phyloP scores from a whole-genome alignment of 2,113 vertebrate genomes.

The Chaetorhynchus papuensis region DNA sequence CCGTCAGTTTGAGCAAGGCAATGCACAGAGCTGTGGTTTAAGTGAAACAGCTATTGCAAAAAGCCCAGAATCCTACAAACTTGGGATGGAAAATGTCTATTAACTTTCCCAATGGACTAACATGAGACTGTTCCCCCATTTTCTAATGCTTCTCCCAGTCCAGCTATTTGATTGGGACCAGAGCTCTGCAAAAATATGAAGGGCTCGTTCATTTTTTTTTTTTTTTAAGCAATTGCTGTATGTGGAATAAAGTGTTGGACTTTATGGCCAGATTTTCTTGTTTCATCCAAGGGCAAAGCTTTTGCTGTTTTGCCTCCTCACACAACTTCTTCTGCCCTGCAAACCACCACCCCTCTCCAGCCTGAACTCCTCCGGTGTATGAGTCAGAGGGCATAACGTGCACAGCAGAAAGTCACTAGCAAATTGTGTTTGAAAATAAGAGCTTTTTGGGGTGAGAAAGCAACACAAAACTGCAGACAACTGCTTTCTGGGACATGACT shows the following conservation, averaged over 20 bases:
- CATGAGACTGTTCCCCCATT: slow-evolving; percentile 18
- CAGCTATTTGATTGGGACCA: slow-evolving; percentile 52
- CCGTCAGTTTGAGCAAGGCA: slow-evolving; percentile 47
- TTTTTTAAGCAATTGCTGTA: not conserved
- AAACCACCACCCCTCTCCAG: not conserved
- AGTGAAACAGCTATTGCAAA: not conserved
- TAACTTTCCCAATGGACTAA: slow-evolving; percentile 25
- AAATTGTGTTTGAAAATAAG: not conserved
- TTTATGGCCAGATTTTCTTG: not conserved
- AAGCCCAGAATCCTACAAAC: slow-evolving; percentile 14
- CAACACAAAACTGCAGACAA: not conserved
- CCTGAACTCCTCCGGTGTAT: not conserved
- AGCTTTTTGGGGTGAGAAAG: not conserved
- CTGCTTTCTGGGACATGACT: not conserved
- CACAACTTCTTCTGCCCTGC: not conserved
- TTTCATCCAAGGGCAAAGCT: not conserved
- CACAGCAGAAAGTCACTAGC: not conserved
- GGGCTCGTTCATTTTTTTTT: not conserved
- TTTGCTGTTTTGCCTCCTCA: not conserved
- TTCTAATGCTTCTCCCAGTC: slow-evolving; percentile 46
- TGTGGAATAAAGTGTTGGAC: not conserved
- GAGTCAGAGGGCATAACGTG: not conserved
- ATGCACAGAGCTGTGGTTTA: slow-evolving; percentile 39
- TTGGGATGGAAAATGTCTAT: slow-evolving; percentile 45
- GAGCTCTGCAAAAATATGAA: slow-evolving; percentile 13